A percentile compares a stretch with the other conserved stretches of the same genome.
Conservation (phyloP, 1,140 invertebrate genomes). For the Daktulosphaira vitifoliae region DNA sequence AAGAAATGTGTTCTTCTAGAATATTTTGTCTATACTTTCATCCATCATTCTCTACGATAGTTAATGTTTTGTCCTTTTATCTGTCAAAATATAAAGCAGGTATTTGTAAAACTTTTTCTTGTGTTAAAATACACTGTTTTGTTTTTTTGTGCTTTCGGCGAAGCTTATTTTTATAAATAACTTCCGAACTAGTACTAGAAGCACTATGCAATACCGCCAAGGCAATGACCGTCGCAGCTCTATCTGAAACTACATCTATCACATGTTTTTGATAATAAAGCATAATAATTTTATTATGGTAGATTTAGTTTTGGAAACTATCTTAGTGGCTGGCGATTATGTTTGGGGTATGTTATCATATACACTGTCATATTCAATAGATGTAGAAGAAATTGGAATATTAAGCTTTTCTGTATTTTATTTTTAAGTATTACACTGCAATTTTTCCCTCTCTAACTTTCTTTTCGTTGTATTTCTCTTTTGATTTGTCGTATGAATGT, state of each 20-base stretch:
- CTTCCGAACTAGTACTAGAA: not conserved
- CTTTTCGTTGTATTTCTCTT: not conserved
- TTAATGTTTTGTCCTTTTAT: conserved; percentile 1
- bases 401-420: not conserved
- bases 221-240: not conserved
- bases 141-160: not conserved
- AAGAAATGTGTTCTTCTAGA: conserved; percentile 38
- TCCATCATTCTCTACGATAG: conserved; percentile 35
- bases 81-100: conserved; percentile 2
- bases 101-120: not conserved
- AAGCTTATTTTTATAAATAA: not conserved
- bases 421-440: not conserved
- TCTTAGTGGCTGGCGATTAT: not conserved
- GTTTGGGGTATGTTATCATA: not conserved
- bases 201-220: not conserved
- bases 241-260: conserved; percentile 5
- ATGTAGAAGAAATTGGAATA: conserved; percentile 1
- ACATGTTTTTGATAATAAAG: not conserved
- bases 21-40: conserved; percentile 36
- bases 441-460: not conserved
- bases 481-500: conserved; percentile 12
- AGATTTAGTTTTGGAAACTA: not conserved
- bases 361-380: not conserved
- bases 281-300: not conserved
- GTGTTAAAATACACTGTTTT: not conserved